These are phyloP conservation scores for Epistrophe eligans DNA, from an alignment of 2,888 invertebrate genomes.

Conservation along the genomic window DNA sequence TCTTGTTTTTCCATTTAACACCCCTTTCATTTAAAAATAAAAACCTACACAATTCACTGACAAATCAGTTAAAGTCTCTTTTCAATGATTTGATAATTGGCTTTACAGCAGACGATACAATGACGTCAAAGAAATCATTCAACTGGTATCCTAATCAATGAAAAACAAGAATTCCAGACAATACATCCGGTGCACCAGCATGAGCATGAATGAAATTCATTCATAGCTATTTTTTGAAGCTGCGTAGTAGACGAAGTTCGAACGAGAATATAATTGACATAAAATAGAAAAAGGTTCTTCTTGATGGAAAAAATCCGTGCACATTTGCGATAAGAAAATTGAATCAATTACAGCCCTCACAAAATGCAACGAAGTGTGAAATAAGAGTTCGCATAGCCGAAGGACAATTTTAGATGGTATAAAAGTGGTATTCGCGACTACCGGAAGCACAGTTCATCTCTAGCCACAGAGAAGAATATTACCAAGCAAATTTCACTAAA, in stretches of 20 bases:
- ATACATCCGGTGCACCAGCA: constrained; percentile 3
- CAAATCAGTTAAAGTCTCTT: constrained; percentile 1
- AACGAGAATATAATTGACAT: constrained; percentile 40
- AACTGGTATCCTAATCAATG: constrained; percentile 46
- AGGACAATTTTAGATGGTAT: constrained; percentile 39
- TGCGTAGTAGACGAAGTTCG: constrained; percentile 14
- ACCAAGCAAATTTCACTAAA: background rate
- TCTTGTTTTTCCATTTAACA: background rate
- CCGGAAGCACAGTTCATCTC: constrained; percentile 66
- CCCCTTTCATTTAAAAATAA: background rate
- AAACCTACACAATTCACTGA: background rate
- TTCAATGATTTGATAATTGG: background rate
- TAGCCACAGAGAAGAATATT: constrained; percentile 49
- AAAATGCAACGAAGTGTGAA: constrained; percentile 69
- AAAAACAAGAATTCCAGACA: constrained; percentile 9
- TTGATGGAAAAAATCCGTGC: constrained; percentile 72
- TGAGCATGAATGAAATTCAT: constrained; percentile 67
- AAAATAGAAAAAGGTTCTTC: constrained; percentile 20
- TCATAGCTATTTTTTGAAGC: constrained; percentile 52
- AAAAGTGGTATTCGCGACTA: constrained; percentile 36
- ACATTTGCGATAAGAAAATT: constrained; percentile 79
- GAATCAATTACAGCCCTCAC: constrained; percentile 71
- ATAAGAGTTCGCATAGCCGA: constrained; percentile 53
- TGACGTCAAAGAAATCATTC: constrained; percentile 63
- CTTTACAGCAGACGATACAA: constrained; percentile 1